Evolutionary conservation across 2,888 invertebrate genomes (phyloP).

Genomic region (Macrosoma leucophasiata): DNA sequence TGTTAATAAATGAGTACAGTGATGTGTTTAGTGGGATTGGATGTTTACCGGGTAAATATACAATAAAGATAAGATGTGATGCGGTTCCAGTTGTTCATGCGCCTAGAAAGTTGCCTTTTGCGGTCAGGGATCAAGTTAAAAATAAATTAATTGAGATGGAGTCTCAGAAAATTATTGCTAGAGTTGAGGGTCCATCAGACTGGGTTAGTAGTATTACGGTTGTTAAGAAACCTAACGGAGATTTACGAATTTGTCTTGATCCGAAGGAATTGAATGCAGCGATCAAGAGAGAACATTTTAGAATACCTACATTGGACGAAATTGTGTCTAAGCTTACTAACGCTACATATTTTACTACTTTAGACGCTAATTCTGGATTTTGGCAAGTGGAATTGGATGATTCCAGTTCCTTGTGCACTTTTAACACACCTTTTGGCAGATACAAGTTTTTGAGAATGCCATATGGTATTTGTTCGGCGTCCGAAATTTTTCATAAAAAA

Average conservation of each 20-base stretch:
- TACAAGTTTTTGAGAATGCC: conserved; percentile 27
- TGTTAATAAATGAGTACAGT: no score
- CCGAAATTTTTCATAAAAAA: conserved; percentile 27
- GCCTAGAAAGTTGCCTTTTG: no score
- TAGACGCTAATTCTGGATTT: conserved; percentile 23
- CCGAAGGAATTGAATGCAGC: conserved; percentile 26
- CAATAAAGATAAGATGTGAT: no score
- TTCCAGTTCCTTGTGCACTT: conserved; percentile 22
- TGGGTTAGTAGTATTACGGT: conserved; percentile 31
- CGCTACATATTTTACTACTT: conserved; percentile 23
- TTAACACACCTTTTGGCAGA: conserved; percentile 26
- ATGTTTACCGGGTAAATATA: no score
- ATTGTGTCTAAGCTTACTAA: conserved; percentile 16
- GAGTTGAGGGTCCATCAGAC: conserved; percentile 6
- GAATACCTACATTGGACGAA: conserved; percentile 5
- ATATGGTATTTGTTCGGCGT: conserved; percentile 25
- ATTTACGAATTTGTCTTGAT: conserved; percentile 29
- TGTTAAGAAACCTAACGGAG: conserved; percentile 27
- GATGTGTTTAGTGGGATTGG: no score
- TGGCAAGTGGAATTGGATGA: conserved; percentile 20
- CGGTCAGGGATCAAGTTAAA: no score
- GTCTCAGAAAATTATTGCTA: no score
- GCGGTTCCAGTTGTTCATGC: no score
- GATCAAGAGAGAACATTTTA: conserved; percentile 12
- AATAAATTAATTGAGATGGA: no score